Base-by-base conservation (phyloP, 2,113 vertebrate species). In the Oceanodroma tethys region DNA sequence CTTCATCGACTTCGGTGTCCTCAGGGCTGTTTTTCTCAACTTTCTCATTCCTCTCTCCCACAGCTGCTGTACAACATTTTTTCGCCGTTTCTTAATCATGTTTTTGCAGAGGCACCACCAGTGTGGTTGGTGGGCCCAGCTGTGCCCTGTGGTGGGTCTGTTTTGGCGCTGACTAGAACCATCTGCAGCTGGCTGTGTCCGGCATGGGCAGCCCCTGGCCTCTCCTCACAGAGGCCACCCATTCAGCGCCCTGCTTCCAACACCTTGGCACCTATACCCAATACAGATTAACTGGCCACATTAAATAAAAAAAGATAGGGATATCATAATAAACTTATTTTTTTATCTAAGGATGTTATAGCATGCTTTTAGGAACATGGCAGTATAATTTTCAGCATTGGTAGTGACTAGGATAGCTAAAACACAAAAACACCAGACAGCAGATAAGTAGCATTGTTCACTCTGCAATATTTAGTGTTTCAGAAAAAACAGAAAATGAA, bases 241-340 rank as follows among this genome's bases (percentile, higher is more conserved):
- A 3, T 60, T 6, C 14, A 50, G 16, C 1, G 1, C 14, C 5
- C 1, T 2, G 3, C 18, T 70, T 29, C 25, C 52, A 81, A 8
- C 9, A 23, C 14, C 7, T 38, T 30, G 7, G 19, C 5, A 67
- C 1, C 5, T 53, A 34, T 3, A 36, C 15, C 11, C 21, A 17
- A 12, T 36, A 3, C 1, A 73, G 6, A 11, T 18, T 34, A 40
- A 73, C 7, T 53, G 5, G 4, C 2, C 8, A 27, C 10, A 55
- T 2, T 30, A 70, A 52, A 84, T 13, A 75, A 43, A 59, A 45
- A 2, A 68, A 81, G n/a, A n/a, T 10, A 45, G 0, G 1, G 18
- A 42, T 59, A 27, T 22, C 5, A 36, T 16, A 47, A 56, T 23
- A 53, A 45, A 7, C 5, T 25, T 53, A 4, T 1, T 13, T 48